These are phyloP conservation scores for Drosophila prostipennis DNA, from an alignment of 2,888 invertebrate species.

Conservation along the genomic window DNA sequence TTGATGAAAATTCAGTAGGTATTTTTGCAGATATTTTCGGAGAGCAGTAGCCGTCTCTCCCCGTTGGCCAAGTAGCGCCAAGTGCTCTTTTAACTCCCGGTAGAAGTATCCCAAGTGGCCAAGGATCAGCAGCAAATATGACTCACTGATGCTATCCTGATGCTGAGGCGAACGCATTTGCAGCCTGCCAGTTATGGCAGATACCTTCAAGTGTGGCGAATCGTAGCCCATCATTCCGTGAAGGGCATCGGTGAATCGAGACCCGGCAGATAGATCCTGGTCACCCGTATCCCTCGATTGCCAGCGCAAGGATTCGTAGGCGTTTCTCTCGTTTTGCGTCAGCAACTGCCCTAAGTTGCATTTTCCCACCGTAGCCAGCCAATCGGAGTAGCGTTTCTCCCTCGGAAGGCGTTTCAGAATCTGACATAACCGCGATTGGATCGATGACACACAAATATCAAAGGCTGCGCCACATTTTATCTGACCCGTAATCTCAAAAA, in stretches of 20 bases:
- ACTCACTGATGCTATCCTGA: constrained; percentile 49
- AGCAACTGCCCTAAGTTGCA: constrained; percentile 35
- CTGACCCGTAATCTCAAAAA: constrained; percentile 39
- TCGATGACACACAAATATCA: background rate
- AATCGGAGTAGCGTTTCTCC: background rate
- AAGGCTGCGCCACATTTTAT: background rate
- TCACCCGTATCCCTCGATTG: constrained; percentile 11
- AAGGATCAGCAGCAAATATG: constrained; percentile 51
- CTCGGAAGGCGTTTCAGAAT: background rate
- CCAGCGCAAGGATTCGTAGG: constrained; percentile 34
- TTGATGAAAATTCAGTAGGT: constrained; percentile 17
- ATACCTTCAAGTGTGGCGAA: constrained; percentile 43
- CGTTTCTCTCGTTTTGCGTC: constrained; percentile 15
- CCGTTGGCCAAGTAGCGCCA: constrained; percentile 5
- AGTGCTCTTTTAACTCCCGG: constrained; percentile 21
- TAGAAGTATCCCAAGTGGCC: constrained; percentile 55
- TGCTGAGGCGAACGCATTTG: constrained; percentile 52
- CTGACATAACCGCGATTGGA: background rate
- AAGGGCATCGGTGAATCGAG: constrained; percentile 36
- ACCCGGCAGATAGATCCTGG: background rate
- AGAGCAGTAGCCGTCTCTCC: constrained; percentile 35
- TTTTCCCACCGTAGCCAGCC: constrained; percentile 7
- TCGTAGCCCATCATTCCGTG: constrained; percentile 48
- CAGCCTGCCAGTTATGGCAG: constrained; percentile 23
- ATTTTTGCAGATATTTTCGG: constrained; percentile 13